Percentiles rank a stretch among this genome's conserved stretches.
Conservation (phyloP, 2,797 vertebrate genomes). For the Coreius guichenoti region DNA sequence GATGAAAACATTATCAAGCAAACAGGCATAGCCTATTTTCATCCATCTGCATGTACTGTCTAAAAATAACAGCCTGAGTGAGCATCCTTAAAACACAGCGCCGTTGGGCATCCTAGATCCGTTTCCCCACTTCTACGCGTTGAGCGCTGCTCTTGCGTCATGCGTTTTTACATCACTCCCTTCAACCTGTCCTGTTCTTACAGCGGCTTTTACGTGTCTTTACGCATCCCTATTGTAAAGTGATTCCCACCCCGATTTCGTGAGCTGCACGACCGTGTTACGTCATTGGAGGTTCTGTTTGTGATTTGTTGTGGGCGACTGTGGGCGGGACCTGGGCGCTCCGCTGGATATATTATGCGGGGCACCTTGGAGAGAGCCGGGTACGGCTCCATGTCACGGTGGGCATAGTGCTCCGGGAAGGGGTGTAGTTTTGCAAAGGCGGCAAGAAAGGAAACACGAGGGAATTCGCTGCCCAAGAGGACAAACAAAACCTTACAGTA, state of each 20-base stretch:
- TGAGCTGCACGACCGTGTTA: constrained; percentile 33
- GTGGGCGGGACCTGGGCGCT: constrained; percentile 69
- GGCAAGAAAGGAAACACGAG: constrained; percentile 21
- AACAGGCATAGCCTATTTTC: not conserved
- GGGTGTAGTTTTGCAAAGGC: constrained; percentile 38
- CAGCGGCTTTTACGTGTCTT: constrained; percentile 35
- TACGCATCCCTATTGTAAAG: constrained; percentile 47
- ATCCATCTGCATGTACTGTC: not conserved
- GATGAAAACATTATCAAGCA: not conserved
- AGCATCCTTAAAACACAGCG: not conserved
- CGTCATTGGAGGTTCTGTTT: constrained; percentile 28
- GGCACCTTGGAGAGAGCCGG: constrained; percentile 57
- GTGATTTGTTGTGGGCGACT: constrained; percentile 66
- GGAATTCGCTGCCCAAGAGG: not conserved
- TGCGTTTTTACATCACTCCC: constrained; percentile 23
- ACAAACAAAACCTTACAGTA: constrained; percentile 29
- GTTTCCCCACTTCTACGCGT: not conserved
- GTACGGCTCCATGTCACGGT: constrained; percentile 65
- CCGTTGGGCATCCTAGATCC: not conserved
- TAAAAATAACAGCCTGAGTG: constrained; percentile 4
- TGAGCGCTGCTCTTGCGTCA: constrained; percentile 39
- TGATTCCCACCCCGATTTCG: constrained; percentile 21
- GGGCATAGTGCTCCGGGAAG: constrained; percentile 48
- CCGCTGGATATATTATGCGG: constrained; percentile 73
- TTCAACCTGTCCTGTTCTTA: constrained; percentile 17